Percentiles rank a stretch among this genome's conserved stretches.
These are phyloP conservation scores for Drosophila ogumai DNA, from an alignment of 1,140 invertebrate species.

Conservation along the genomic window DNA sequence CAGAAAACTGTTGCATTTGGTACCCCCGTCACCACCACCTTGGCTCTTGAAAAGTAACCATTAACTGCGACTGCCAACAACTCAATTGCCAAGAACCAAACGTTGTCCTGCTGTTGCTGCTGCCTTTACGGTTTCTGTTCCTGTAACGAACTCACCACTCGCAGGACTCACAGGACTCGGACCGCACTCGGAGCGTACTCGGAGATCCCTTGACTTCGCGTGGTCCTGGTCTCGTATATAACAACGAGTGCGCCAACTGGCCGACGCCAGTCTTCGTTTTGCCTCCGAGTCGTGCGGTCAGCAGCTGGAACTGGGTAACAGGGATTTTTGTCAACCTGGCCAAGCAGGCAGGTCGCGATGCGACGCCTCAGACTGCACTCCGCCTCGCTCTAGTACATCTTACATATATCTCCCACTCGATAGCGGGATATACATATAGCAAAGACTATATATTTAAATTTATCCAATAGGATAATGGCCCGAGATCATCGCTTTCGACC, in stretches of 20 bases:
- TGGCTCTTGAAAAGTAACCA: constrained; percentile 9
- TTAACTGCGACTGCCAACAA: constrained; percentile 35
- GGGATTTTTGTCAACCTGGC: constrained; percentile 22
- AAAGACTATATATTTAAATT: not conserved
- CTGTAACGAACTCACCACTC: constrained; percentile 47
- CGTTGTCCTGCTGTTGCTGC: not conserved
- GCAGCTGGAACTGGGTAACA: constrained; percentile 49
- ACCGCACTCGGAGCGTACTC: not conserved
- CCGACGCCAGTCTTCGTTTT: constrained; percentile 80
- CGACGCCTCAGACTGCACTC: constrained; percentile 52
- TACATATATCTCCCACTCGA: not conserved
- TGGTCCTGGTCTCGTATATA: constrained; percentile 59
- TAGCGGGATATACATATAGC: not conserved
- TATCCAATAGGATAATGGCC: not conserved
- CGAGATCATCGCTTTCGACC: not conserved
- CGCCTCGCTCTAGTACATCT: constrained; percentile 10
- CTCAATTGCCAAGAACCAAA: constrained; percentile 20
- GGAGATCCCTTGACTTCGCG: constrained; percentile 3
- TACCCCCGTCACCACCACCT: not conserved
- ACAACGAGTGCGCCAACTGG: constrained; percentile 78
- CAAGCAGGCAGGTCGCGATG: constrained; percentile 57
- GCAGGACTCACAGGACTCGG: constrained; percentile 1
- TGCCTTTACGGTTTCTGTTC: not conserved
- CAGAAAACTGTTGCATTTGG: constrained; percentile 58
- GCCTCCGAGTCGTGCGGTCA: constrained; percentile 81